Base-by-base conservation (phyloP, 2,113 vertebrate species). In the Panthera leo region DNA sequence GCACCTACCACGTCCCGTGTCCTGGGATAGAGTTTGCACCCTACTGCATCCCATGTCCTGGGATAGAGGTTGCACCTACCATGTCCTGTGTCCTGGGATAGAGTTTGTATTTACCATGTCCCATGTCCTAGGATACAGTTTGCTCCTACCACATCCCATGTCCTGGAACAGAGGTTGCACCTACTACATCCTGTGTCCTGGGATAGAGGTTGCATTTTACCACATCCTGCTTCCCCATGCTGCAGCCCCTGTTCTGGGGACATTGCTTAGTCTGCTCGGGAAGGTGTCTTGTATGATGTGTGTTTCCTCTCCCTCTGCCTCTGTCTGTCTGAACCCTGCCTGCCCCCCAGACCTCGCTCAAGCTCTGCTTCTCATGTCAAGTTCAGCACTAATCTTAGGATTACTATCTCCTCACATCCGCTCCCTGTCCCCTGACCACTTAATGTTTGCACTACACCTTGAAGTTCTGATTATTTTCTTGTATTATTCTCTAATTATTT, bases 1-100 rank as follows among this genome's bases (percentile, higher is more conserved):
- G 42, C 42, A 42, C 42, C 42, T 42, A 42, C 42, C 42, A 42
- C 5, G 5, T 42, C 42, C 42, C 5, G 42, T 42, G 42, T 42
- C 42, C 42, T 42, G 42, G 42, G 42, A 42, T 42, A 42, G 42
- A 42, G 42, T 1, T 42, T 42, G 42, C 5, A 42, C 36, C 5
- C 42, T 42, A 42, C 5, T 5, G 36, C 1, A 1, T 42, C 42
- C 42, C 42, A 0, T 42, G 42, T 42, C 42, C 42, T 42, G 42
- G 42, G 42, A 42, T 42, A 42, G 5, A 42, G 42, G 0, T 42
- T 42, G 42, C 42, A 42, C 42, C 42, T 42, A 42, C 42, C 1
- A 1, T 1, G 42, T 42, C 42, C 42, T 1, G 0, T 42, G 42
- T 42, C 42, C 42, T 0, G 1, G 42, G 42, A 42, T 42, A 42